Conservation (phyloP, 2,113 vertebrate species). For the Eulemur rufifrons region DNA sequence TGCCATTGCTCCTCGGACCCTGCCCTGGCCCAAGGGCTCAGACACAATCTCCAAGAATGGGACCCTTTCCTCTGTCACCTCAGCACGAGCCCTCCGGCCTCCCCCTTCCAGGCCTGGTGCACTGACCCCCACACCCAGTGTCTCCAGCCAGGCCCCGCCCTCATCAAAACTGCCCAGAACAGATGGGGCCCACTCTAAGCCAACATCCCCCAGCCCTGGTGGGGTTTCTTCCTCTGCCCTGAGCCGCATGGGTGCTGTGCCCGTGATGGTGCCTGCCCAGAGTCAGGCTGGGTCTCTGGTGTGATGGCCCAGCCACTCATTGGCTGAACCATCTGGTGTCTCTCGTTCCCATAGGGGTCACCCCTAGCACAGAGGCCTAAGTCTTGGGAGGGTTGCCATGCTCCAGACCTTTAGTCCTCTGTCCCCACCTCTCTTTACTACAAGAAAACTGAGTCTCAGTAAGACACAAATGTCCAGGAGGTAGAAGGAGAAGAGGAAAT, state of each 20-base stretch:
- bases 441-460: not conserved
- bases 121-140: slow-evolving; percentile 73
- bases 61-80: slow-evolving; percentile 92
- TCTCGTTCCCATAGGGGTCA: not conserved
- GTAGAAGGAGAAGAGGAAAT: slow-evolving; percentile 6
- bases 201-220: slow-evolving; percentile 50
- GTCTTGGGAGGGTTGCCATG: not conserved
- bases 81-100: slow-evolving; percentile 80
- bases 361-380: not conserved
- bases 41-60: slow-evolving; percentile 93
- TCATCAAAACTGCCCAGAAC: slow-evolving; percentile 77
- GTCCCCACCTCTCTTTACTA: not conserved
- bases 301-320: slow-evolving; percentile 68
- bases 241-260: slow-evolving; percentile 90
- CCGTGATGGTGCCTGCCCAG: slow-evolving; percentile 93
- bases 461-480: slow-evolving; percentile 1
- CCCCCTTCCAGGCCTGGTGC: slow-evolving; percentile 51
- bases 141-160: slow-evolving; percentile 81
- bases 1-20: slow-evolving; percentile 90
- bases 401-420: not conserved
- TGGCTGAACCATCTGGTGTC: not conserved
- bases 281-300: slow-evolving; percentile 93
- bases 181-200: slow-evolving; percentile 83
- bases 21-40: slow-evolving; percentile 92
- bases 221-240: slow-evolving; percentile 85